These are phyloP conservation scores for Cheilosia vulpina DNA, from an alignment of 2,888 invertebrate species.

Conservation along the genomic window DNA sequence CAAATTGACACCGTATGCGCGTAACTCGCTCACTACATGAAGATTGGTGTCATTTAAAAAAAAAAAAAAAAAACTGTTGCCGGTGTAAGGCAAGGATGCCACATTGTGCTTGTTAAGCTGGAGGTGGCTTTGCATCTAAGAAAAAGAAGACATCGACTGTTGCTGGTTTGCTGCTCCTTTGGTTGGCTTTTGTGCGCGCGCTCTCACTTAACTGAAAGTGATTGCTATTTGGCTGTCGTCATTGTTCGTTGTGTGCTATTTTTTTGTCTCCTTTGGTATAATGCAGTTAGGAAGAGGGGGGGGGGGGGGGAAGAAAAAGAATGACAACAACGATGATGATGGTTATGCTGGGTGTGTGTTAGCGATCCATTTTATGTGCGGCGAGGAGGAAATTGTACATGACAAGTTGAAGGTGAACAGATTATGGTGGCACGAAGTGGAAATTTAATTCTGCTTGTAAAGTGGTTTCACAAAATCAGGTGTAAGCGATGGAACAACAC, in stretches of 20 bases:
- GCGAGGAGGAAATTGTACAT: slow-evolving; percentile 68
- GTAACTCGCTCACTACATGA: slow-evolving; percentile 5
- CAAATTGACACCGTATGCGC: slow-evolving; percentile 61
- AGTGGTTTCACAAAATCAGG: slow-evolving; percentile 58
- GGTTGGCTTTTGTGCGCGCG: slow-evolving; percentile 42
- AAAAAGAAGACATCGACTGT: slow-evolving; percentile 37
- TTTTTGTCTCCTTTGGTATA: slow-evolving; percentile 26
- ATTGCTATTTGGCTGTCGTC: slow-evolving; percentile 66
- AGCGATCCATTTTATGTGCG: slow-evolving; percentile 65
- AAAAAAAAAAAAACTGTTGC: slow-evolving; percentile 34
- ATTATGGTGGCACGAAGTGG: slow-evolving; percentile 66
- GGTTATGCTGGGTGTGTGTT: slow-evolving; percentile 15
- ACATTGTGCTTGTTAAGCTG: slow-evolving; percentile 45
- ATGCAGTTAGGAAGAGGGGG: slow-evolving; percentile 55
- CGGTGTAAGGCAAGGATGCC: slow-evolving; percentile 29
- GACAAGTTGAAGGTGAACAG: slow-evolving; percentile 70
- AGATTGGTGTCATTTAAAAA: slow-evolving; percentile 22
- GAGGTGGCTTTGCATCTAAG: slow-evolving; percentile 39
- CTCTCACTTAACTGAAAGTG: slow-evolving; percentile 68
- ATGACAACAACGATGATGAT: slow-evolving; percentile 23
- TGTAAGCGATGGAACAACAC: background rate
- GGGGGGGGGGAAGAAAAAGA: slow-evolving; percentile 8
- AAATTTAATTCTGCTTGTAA: slow-evolving; percentile 69
- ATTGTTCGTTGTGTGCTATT: slow-evolving; percentile 45
- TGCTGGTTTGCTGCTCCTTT: slow-evolving; percentile 47